Evolutionary conservation across 2,888 invertebrate genomes (phyloP), one percentile per base, ranked within the genome.

Genomic region (Hypomecis punctinalis): DNA sequence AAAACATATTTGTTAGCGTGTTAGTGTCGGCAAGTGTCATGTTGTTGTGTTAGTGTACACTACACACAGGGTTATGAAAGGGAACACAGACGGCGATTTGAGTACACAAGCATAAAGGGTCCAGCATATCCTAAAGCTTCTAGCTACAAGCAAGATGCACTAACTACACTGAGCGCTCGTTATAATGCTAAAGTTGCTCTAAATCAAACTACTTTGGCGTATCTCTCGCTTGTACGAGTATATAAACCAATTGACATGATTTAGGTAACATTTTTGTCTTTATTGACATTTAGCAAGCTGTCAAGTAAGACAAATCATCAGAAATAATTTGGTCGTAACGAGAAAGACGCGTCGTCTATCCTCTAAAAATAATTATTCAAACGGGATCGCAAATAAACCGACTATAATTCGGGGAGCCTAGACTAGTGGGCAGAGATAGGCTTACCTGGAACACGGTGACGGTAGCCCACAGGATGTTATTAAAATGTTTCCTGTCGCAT

Each of bases 401-500:
- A 83, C 85, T 88, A 86, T 83, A 59, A 60, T 83, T 84, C 54
- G 51, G 56, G 65, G 47, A 61, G 68, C 84, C 82, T 85, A 83
- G 80, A 93, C 81, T 85, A 86, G 79, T 81, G 81, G 81, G 80
- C 82, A 78, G 84, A 80, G 78, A 80, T 79, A 81, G 78, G 89
- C 96, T 96, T 96, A 98, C 98, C 98, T 98, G 98, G 91, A 99
- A 99, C 75, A 98, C 98, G 89, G 99, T 99, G 93, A 98, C 97
- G 81, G 98, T 97, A 80, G 98, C 98, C 97, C 98, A 98, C 84
- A 98, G 96, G 94, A 99, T 97, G 95, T 97, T 97, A 96, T 99
- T 98, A 96, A 98, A 99, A 95, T 99, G 98, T 95, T 98, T 98
- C 94, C 99, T 95, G 95, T 98, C 98, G 95, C 98, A 98, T 93